phyloP scores from a whole-genome alignment of 2,113 vertebrate genomes.

The Oreotrochilus melanogaster region DNA sequence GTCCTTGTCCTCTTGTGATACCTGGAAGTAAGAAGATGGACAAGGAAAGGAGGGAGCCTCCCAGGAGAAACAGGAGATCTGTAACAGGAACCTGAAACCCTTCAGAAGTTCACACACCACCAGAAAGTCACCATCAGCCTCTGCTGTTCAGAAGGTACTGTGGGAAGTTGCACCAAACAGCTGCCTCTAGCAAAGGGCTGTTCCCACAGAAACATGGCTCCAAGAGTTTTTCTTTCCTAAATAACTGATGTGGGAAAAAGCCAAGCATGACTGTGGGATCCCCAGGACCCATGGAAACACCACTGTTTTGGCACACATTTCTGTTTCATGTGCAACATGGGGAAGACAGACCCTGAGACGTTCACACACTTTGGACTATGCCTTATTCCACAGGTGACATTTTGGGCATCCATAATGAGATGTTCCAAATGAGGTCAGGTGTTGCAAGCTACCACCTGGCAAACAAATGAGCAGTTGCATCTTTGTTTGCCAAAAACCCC shows the following conservation, averaged over 20 bases:
- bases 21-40: not conserved
- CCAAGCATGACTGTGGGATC: not conserved
- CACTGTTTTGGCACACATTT: not conserved
- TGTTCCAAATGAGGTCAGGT: not conserved
- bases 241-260: not conserved
- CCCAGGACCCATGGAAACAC: not conserved
- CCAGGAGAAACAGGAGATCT: not conserved
- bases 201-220: not conserved
- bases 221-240: not conserved
- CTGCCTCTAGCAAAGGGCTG: not conserved
- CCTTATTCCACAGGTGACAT: not conserved
- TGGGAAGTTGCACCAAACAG: not conserved
- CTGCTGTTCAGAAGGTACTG: fast-evolving
- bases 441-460: not conserved
- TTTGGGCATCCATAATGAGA: not conserved
- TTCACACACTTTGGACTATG: not conserved
- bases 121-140: not conserved
- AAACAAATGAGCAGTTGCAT: not conserved
- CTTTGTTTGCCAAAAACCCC: not conserved
- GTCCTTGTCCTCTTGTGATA: not conserved
- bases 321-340: not conserved
- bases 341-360: fast-evolving
- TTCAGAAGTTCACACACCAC: fast-evolving
- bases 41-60: not conserved
- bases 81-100: fast-evolving